A percentile compares a stretch with the other conserved stretches of the same genome.
Evolutionary conservation across 2,888 invertebrate species (phyloP).

Genomic region (Lasioglossum lativentre): DNA sequence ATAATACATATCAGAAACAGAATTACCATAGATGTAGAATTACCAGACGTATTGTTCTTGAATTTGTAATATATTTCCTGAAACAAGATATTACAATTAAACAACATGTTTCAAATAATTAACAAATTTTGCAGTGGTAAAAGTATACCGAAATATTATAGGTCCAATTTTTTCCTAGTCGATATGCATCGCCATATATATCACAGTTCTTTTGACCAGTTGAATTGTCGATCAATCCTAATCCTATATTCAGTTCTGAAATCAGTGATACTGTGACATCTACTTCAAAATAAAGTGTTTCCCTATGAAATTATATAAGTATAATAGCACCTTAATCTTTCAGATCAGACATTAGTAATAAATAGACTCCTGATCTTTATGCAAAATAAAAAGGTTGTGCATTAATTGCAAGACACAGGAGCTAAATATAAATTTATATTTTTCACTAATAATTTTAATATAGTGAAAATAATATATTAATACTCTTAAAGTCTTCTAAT

Average conservation of each 20-base stretch:
- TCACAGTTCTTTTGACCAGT: background rate
- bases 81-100: slow-evolving; percentile 2
- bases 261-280: slow-evolving; percentile 8
- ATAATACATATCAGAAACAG: background rate
- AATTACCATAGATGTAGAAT: slow-evolving; percentile 10
- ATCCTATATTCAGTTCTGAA: background rate
- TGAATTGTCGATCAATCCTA: background rate
- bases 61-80: slow-evolving; percentile 7
- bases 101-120: background rate
- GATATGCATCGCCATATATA: background rate
- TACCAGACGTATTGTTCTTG: background rate
- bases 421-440: too few species aligned
- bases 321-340: background rate
- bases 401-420: too few species aligned
- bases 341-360: background rate
- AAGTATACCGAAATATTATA: slow-evolving; percentile 32
- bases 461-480: too few species aligned
- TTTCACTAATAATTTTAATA: too few species aligned
- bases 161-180: background rate
- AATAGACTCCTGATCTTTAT: too few species aligned
- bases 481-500: too few species aligned
- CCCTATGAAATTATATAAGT: slow-evolving; percentile 19
- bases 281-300: background rate
- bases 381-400: too few species aligned
- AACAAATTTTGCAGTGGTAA: slow-evolving; percentile 4